A percentile compares a stretch with the other conserved stretches of the same genome.
These are phyloP conservation scores for Pristionchus japonicus DNA, from an alignment of 2,888 invertebrate species.

Conservation along the genomic window DNA sequence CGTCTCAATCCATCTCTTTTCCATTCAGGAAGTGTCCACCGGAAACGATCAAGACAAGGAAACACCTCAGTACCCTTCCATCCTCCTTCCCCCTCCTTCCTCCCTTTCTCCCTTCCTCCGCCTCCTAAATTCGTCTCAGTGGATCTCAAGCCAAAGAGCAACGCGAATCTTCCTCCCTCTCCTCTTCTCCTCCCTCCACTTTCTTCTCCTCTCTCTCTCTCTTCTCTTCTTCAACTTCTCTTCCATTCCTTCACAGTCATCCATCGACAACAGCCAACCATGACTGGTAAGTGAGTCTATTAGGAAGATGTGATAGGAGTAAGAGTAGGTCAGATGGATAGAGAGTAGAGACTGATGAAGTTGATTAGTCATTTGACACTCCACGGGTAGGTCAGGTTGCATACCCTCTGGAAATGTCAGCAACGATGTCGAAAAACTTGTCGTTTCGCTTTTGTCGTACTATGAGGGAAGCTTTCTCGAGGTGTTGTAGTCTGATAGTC, in stretches of 20 bases:
- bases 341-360: background rate
- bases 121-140: slow-evolving; percentile 13
- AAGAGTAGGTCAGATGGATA: background rate
- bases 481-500: slow-evolving; percentile 8
- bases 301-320: background rate
- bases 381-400: background rate
- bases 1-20: background rate
- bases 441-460: background rate
- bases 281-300: background rate
- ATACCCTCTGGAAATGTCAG: background rate
- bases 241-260: background rate
- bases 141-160: background rate
- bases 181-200: background rate
- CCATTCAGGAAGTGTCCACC: background rate
- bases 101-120: background rate
- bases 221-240: background rate
- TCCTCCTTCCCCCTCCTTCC: background rate
- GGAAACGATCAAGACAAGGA: slow-evolving; percentile 22
- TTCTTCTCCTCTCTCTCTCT: background rate
- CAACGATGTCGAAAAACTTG: background rate
- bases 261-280: background rate
- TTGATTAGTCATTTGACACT: background rate
- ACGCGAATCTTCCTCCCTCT: background rate
- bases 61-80: background rate
- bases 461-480: background rate